phyloP scores from a whole-genome alignment of 2,888 invertebrate genomes.

The Cataglyphis rosenhaueri region DNA sequence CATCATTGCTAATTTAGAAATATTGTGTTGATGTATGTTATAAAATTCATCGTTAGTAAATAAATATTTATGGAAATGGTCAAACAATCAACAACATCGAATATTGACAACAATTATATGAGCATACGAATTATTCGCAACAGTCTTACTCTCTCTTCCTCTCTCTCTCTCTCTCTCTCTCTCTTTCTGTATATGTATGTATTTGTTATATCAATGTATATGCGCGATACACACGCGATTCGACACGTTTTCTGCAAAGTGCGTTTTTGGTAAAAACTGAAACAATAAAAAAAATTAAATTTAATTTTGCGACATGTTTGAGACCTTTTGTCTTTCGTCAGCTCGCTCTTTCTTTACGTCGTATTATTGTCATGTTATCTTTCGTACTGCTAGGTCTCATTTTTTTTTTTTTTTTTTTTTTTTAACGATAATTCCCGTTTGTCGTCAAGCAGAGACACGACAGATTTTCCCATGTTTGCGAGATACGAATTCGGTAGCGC shows the following conservation, averaged over 20 bases:
- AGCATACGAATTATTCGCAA: not conserved
- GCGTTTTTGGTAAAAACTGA: conserved; percentile 10
- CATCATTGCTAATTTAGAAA: not conserved
- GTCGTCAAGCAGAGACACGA: conserved; percentile 18
- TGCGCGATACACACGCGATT: not conserved
- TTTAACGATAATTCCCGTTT: conserved; percentile 19
- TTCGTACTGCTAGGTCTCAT: not conserved
- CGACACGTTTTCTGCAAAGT: conserved; percentile 4
- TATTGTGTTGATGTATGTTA: not conserved
- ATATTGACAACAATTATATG: conserved; percentile 15
- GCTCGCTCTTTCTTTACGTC: conserved; percentile 31
- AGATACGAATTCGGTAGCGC: conserved; percentile 31
- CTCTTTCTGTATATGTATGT: not conserved
- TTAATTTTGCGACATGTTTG: conserved; percentile 8
- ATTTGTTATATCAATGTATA: not conserved
- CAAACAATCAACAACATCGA: conserved; percentile 3
- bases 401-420: conserved; percentile 10
- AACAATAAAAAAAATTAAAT: conserved; percentile 37
- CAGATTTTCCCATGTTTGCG: conserved; percentile 44
- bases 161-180: not conserved
- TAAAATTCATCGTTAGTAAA: conserved; percentile 7
- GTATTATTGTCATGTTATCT: conserved; percentile 11
- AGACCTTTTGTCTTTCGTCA: conserved; percentile 17
- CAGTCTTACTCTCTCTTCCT: not conserved
- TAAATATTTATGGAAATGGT: conserved; percentile 30